Percentiles rank a stretch among this genome's conserved stretches.
Evolutionary conservation across 2,113 vertebrate genomes (phyloP).

Genomic region (Oreotrochilus melanogaster): DNA sequence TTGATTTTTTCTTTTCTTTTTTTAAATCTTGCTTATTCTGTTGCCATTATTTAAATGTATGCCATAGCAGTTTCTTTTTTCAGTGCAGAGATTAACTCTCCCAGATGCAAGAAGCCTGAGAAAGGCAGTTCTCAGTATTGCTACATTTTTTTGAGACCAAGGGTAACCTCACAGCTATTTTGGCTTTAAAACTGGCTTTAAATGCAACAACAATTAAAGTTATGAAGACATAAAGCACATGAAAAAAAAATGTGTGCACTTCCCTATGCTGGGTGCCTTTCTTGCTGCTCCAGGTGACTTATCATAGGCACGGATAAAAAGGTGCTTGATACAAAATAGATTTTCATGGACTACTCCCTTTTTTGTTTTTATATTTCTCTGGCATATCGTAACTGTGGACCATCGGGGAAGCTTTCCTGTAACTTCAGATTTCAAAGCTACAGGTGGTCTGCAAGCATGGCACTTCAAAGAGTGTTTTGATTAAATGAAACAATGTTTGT

Average conservation of each 20-base stretch:
- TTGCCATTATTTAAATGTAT: neutral
- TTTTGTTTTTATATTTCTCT: conserved; percentile 45
- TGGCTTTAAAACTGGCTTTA: conserved; percentile 27
- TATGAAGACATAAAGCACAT: conserved; percentile 9
- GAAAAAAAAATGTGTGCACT: neutral
- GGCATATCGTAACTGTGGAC: conserved; percentile 23
- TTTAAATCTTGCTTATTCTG: neutral
- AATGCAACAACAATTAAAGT: conserved; percentile 34
- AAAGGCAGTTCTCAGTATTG: neutral
- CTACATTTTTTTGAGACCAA: neutral
- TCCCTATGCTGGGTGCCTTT: neutral
- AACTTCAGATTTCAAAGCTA: conserved; percentile 88
- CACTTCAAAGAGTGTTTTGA: conserved; percentile 89
- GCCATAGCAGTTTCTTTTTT: neutral
- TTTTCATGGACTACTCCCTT: conserved; percentile 42
- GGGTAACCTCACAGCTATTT: neutral
- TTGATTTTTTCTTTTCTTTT: neutral
- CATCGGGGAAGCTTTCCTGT: conserved; percentile 67
- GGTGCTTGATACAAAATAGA: conserved; percentile 71
- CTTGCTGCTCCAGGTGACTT: conserved; percentile 23
- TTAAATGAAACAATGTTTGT: conserved; percentile 84
- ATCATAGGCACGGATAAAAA: conserved; percentile 22
- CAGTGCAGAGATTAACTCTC: neutral
- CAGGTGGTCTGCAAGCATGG: conserved; percentile 82
- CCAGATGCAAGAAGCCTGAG: neutral